Conservation (phyloP, 2,888 invertebrate genomes). For the Noctua pronuba region DNA sequence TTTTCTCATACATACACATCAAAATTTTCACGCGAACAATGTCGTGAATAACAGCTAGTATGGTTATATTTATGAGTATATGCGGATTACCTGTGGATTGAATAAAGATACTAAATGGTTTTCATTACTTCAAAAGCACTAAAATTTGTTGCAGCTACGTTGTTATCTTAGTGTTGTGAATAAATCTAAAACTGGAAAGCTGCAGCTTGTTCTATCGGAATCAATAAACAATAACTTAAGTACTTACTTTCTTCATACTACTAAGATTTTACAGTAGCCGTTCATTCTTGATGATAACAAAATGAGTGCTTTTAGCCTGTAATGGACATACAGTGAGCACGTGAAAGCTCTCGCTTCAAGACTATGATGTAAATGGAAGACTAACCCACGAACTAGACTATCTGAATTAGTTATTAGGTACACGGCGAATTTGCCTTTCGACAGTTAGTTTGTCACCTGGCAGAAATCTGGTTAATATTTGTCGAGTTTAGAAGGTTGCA, state of each 20-base stretch:
- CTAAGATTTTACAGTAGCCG: conserved; percentile 23
- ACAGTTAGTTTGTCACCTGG: background rate
- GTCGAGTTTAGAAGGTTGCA: background rate
- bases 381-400: background rate
- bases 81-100: background rate
- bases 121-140: background rate
- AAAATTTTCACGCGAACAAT: too few species aligned
- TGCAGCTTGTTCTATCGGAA: background rate
- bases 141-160: background rate
- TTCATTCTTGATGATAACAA: conserved; percentile 34
- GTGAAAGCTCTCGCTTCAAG: conserved; percentile 26
- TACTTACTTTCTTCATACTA: background rate
- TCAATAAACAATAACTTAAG: background rate
- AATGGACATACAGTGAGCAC: conserved; percentile 55
- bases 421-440: background rate
- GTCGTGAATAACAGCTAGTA: too few species aligned
- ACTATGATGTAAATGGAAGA: conserved; percentile 38
- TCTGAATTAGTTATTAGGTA: background rate
- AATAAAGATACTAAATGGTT: background rate
- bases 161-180: background rate
- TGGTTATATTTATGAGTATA: background rate
- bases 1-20: too few species aligned
- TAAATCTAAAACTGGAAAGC: background rate
- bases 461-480: background rate
- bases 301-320: conserved; percentile 64